phyloP scores from a whole-genome alignment of 1,140 invertebrate genomes.

The Lethrus apterus region DNA sequence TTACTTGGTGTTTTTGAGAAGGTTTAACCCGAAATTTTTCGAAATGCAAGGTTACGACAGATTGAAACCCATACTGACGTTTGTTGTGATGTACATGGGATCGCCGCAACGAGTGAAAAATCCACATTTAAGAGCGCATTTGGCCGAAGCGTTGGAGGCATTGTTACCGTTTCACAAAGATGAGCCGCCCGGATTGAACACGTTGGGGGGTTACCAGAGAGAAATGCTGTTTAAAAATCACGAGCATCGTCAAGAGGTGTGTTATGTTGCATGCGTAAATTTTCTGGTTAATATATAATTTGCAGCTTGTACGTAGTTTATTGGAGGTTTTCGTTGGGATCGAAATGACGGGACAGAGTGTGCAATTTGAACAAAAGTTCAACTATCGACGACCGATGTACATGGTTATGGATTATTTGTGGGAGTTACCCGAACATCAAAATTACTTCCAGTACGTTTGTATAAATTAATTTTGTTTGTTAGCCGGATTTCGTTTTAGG shows the following conservation, averaged over 20 bases:
- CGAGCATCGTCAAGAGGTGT: slow-evolving; percentile 58
- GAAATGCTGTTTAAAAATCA: slow-evolving; percentile 73
- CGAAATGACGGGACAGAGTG: slow-evolving; percentile 93
- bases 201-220: slow-evolving; percentile 57
- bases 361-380: slow-evolving; percentile 96
- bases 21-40: slow-evolving; percentile 53
- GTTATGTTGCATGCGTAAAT: background rate
- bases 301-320: slow-evolving; percentile 63
- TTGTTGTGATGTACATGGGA: slow-evolving; percentile 66
- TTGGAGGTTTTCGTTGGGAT: slow-evolving; percentile 92
- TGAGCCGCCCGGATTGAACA: slow-evolving; percentile 48
- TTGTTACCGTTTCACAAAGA: slow-evolving; percentile 63
- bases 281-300: background rate
- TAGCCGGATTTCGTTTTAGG: slow-evolving; percentile 41
- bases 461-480: background rate
- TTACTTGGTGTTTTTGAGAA: slow-evolving; percentile 65
- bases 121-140: slow-evolving; percentile 79
- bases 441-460: slow-evolving; percentile 62
- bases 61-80: slow-evolving; percentile 67
- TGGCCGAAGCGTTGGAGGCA: slow-evolving; percentile 83
- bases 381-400: slow-evolving; percentile 95
- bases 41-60: slow-evolving; percentile 54
- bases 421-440: slow-evolving; percentile 71
- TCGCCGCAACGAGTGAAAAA: slow-evolving; percentile 76
- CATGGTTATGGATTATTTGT: slow-evolving; percentile 84